These are phyloP conservation scores for Perccottus glenii DNA, from an alignment of 2,113 vertebrate species.

Conservation along the genomic window DNA sequence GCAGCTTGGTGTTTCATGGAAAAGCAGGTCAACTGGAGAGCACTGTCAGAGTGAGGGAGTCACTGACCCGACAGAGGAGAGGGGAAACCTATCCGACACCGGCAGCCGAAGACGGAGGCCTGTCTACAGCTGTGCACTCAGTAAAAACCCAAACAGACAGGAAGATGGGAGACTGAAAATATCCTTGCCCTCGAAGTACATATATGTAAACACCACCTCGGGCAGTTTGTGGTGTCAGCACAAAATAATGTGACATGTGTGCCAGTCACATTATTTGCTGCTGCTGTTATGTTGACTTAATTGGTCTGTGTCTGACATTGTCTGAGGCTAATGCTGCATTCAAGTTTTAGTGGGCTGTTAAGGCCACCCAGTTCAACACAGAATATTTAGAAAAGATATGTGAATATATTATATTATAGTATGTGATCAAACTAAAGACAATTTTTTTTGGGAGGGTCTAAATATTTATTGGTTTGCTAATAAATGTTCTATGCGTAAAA, in stretches of 20 bases:
- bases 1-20: slow-evolving; percentile 69
- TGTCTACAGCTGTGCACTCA: slow-evolving; percentile 64
- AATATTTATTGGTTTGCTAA: slow-evolving; percentile 5
- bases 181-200: no score
- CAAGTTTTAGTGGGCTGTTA: no score
- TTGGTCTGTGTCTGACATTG: no score
- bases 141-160: slow-evolving; percentile 58
- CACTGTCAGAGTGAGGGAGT: slow-evolving; percentile 57
- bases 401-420: not conserved
- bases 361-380: not conserved
- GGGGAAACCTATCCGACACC: slow-evolving; percentile 56
- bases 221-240: no score
- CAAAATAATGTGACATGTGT: no score
- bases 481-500: not conserved
- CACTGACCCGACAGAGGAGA: slow-evolving; percentile 51
- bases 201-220: no score
- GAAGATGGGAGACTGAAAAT: slow-evolving; percentile 15
- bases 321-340: no score
- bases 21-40: slow-evolving; percentile 71
- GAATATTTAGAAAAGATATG: not conserved
- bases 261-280: no score
- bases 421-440: not conserved
- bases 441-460: not conserved
- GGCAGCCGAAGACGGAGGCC: slow-evolving; percentile 37
- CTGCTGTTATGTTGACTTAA: no score